These are phyloP conservation scores for Pteropus alecto DNA, from an alignment of 2,113 vertebrate genomes.

Conservation along the genomic window DNA sequence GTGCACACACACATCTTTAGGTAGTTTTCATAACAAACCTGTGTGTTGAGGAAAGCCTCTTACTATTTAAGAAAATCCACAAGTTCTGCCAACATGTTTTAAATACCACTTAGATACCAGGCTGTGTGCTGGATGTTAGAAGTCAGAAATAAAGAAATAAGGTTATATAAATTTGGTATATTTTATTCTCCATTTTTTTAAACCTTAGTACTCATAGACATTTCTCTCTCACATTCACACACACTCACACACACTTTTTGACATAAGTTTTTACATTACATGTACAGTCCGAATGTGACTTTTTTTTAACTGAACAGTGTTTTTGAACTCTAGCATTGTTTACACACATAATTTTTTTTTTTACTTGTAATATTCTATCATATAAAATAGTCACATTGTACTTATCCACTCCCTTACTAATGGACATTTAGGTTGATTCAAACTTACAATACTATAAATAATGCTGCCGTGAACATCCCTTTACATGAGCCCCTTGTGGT, in stretches of 20 bases:
- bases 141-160: constrained; percentile 9
- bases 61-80: background rate
- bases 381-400: background rate
- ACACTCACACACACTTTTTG: background rate
- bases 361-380: background rate
- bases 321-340: background rate
- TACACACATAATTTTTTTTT: background rate
- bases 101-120: background rate
- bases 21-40: background rate
- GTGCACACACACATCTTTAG: background rate
- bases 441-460: background rate
- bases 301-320: background rate
- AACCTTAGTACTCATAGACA: background rate
- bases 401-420: background rate
- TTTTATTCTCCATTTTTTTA: background rate
- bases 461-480: background rate
- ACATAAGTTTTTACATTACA: background rate
- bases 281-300: background rate
- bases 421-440: background rate
- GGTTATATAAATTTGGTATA: background rate
- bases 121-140: background rate
- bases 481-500: background rate
- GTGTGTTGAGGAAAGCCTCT: background rate
- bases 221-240: background rate
- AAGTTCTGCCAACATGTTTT: background rate